Percentiles rank a stretch among this genome's conserved stretches.
phyloP scores from a whole-genome alignment of 1,140 invertebrate genomes.

The Drosophila orena region DNA sequence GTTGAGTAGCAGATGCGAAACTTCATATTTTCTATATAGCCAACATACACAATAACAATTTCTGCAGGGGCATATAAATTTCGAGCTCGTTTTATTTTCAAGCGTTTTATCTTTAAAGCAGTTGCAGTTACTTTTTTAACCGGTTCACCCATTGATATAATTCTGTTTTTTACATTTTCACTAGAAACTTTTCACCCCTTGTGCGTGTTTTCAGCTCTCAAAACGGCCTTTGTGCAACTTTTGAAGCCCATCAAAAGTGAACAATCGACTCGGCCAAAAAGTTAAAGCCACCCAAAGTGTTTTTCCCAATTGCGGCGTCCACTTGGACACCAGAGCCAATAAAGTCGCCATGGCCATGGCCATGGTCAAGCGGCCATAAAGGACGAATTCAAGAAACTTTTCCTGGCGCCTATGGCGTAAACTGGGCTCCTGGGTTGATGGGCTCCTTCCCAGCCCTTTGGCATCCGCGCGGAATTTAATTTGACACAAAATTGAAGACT shows the following conservation, averaged over 20 bases:
- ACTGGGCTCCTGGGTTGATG: constrained; percentile 14
- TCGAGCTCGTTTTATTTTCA: no score
- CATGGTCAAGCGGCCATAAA: constrained; percentile 61
- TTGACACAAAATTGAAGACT: constrained; percentile 14
- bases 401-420: constrained; percentile 55
- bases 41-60: no score
- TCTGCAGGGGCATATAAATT: no score
- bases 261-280: constrained; percentile 43
- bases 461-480: constrained; percentile 66
- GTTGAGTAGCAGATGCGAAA: no score
- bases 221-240: constrained; percentile 15
- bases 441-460: constrained; percentile 35
- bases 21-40: no score
- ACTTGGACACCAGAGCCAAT: constrained; percentile 28
- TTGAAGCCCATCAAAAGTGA: constrained; percentile 18
- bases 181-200: constrained; percentile 1
- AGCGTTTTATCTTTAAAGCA: constrained; percentile 3
- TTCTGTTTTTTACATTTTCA: not conserved
- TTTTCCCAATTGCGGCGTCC: constrained; percentile 49
- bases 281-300: constrained; percentile 48
- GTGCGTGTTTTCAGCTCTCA: not conserved
- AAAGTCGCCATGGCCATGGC: constrained; percentile 43
- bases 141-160: constrained; percentile 4
- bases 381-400: constrained; percentile 56
- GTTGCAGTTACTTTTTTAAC: not conserved